A percentile compares a stretch with the other conserved stretches of the same genome.
Conservation (phyloP, 2,113 vertebrate species). For the Anarhynchus alexandrinus region DNA sequence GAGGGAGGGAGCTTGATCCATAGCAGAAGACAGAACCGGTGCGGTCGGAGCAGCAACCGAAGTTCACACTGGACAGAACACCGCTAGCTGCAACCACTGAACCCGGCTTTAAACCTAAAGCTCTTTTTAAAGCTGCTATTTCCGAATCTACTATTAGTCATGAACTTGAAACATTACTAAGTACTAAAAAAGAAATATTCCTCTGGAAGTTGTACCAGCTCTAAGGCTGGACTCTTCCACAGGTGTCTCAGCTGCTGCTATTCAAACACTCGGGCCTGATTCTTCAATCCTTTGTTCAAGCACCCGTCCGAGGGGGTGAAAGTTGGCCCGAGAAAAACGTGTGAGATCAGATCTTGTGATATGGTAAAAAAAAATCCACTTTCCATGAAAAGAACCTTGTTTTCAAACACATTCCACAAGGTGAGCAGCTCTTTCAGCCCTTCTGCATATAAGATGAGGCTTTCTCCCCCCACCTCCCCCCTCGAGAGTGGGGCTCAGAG, state of each 20-base stretch:
- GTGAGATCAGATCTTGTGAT: conserved; percentile 20
- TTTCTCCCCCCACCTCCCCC: neutral
- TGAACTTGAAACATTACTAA: neutral
- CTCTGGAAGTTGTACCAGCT: neutral
- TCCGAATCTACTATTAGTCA: neutral
- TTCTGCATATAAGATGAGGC: neutral
- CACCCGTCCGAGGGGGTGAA: neutral
- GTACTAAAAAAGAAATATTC: neutral
- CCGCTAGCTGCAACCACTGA: neutral
- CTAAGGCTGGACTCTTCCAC: neutral
- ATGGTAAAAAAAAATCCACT: neutral
- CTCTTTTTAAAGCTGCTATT: neutral
- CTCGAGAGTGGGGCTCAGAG: neutral
- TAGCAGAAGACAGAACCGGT: neutral
- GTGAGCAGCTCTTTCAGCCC: conserved; percentile 8
- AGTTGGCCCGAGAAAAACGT: neutral
- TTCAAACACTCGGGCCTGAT: neutral
- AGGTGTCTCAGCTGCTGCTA: neutral
- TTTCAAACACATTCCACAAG: conserved; percentile 47
- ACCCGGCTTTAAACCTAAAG: neutral
- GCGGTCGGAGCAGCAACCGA: neutral
- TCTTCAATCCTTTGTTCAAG: conserved; percentile 39
- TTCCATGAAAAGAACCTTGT: conserved; percentile 50
- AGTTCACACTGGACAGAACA: neutral
- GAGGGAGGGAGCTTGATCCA: neutral